A percentile compares a stretch with the other conserved stretches of the same genome.
These are phyloP conservation scores for Crepidodera aurea DNA, from an alignment of 2,888 invertebrate genomes.

Conservation along the genomic window DNA sequence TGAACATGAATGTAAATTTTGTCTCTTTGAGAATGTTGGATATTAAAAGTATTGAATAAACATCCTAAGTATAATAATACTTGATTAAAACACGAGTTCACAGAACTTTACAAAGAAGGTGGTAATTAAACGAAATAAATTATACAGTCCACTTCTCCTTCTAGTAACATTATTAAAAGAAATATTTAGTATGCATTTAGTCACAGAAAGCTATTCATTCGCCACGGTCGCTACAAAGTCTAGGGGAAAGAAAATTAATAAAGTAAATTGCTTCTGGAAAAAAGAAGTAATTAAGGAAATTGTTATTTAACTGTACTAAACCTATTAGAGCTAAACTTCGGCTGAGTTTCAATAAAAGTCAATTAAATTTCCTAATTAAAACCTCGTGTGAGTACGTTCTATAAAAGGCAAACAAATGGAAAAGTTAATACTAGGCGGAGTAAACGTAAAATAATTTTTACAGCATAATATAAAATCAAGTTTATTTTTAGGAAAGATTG, in stretches of 20 bases:
- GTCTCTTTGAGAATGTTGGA: too few relatives aligned
- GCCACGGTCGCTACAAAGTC: conserved; percentile 18
- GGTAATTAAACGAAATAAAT: conserved; percentile 7
- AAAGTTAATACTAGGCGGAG: neutral
- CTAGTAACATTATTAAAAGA: too few relatives aligned
- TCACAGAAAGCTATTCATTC: conserved; percentile 25
- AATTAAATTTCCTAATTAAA: conserved; percentile 61
- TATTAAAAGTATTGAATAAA: neutral
- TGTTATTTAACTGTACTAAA: conserved; percentile 57
- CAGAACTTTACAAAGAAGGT: neutral
- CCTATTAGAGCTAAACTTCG: conserved; percentile 55
- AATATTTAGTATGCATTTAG: too few relatives aligned
- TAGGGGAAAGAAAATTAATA: conserved; percentile 44
- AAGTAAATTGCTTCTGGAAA: conserved; percentile 55
- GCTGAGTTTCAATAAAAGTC: conserved; percentile 60
- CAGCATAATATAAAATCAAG: too few relatives aligned
- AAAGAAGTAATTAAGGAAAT: conserved; percentile 56
- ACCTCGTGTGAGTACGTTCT: conserved; percentile 54
- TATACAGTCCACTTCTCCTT: conserved; percentile 6
- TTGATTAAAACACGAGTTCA: neutral
- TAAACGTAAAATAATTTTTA: neutral
- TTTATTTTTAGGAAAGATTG: too few relatives aligned
- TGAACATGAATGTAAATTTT: too few relatives aligned
- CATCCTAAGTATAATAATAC: neutral
- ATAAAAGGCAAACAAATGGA: neutral